Base-by-base conservation (phyloP, 2,888 invertebrate species). In the Euplexia lucipara region DNA sequence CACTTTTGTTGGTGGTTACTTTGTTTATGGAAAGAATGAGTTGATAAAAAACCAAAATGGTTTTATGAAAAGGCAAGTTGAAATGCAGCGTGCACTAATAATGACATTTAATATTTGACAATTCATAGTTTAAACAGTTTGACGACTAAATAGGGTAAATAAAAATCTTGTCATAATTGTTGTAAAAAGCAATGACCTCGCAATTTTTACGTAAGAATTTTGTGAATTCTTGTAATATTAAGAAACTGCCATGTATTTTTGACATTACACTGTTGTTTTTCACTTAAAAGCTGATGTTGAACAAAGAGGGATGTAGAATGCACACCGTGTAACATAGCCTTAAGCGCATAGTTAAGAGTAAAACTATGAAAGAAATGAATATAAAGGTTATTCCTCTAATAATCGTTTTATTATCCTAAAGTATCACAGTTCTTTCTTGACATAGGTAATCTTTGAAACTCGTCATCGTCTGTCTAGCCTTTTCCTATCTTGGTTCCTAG, bases 301-400 rank as follows among this genome's bases (percentile, higher is more conserved):
- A 41, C 75, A 79, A 79, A 73, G 83, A 82, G 85, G 85, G 84
- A 84, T 84, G 80, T 88, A 84, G 82, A 83, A 81, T 80, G 83
- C 84, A 84, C 85, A 83, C 81, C 79, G 84, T 87, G 88, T 88
- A 83, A 81, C 69, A 62, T 91, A 92, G 89, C 80, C 82, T 79
- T 92, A 92, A 91, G 92, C 73, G 81, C 85, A 89, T 90, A 90
- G 86, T 87, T 86, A 92, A 91, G 92, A 90, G 88, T 91, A 89
- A 87, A 90, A 91, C 87, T 91, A 88, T 91, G 88, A 89, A 90
- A 88, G 83, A 92, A 93, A 93, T 91, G 88, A 94, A 93, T 93
- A 93, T 92, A 94, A 93, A 93, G 92, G 92, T 92, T 94, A 94
- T 94, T 94, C 93, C 94, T 94, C 92, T 92, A 88, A 81, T 44